Evolutionary conservation across 2,888 invertebrate species (phyloP).

Genomic region (Petrolisthes cinctipes): DNA sequence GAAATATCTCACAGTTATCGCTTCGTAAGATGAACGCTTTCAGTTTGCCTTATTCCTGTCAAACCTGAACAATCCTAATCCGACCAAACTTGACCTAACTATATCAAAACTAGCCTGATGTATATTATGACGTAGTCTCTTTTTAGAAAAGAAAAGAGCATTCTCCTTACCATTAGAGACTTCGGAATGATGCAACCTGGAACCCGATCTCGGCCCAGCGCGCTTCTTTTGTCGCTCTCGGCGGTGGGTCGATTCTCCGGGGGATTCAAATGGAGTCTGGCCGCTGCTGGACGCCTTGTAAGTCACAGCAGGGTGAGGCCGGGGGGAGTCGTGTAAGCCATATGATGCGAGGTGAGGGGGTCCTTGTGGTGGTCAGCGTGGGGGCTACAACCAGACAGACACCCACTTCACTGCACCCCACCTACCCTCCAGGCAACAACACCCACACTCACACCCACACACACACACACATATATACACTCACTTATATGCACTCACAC

Average conservation of each 20-base stretch:
- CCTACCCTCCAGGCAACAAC: background rate
- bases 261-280: constrained; percentile 34
- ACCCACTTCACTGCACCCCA: background rate
- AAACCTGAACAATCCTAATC: no score
- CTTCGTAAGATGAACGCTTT: no score
- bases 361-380: constrained; percentile 37
- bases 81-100: no score
- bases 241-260: constrained; percentile 36
- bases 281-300: constrained; percentile 45
- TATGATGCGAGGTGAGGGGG: constrained; percentile 33
- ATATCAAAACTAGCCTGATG: no score
- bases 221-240: constrained; percentile 36
- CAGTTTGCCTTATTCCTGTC: no score
- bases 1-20: no score
- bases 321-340: constrained; percentile 13
- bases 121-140: no score
- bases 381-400: background rate
- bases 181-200: background rate
- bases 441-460: background rate
- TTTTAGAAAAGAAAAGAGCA: no score
- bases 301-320: constrained; percentile 38
- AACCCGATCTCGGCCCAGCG: background rate
- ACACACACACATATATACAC: background rate
- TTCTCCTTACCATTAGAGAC: no score
- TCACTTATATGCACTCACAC: background rate